phyloP scores from a whole-genome alignment of 2,113 vertebrate species.

The Sapayoa aenigma region DNA sequence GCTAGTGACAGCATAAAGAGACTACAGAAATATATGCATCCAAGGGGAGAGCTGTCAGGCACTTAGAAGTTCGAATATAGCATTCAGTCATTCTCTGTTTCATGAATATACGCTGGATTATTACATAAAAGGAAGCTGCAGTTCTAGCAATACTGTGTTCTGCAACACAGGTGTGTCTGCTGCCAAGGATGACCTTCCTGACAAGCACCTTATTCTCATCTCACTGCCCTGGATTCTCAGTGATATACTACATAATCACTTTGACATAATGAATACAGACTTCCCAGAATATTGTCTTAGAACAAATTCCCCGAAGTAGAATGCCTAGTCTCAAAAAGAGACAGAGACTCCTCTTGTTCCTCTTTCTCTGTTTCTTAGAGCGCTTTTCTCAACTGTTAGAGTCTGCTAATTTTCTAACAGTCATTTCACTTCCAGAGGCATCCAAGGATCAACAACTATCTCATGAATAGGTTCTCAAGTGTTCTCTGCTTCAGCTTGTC shows the following conservation, averaged over 20 bases:
- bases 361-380: not conserved
- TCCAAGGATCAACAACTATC: not conserved
- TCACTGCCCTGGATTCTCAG: not conserved
- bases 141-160: not conserved
- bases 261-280: not conserved
- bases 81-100: conserved; percentile 1
- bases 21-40: conserved; percentile 22
- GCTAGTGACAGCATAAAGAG: conserved; percentile 32
- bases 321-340: not conserved
- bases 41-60: conserved; percentile 20
- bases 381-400: not conserved
- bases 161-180: not conserved
- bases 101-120: not conserved
- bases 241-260: not conserved
- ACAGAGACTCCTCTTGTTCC: not conserved
- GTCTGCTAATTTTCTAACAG: not conserved
- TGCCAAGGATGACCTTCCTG: not conserved
- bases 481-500: not conserved
- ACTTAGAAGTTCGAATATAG: not conserved
- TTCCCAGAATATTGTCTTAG: not conserved
- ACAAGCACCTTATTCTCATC: not conserved
- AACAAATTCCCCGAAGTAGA: not conserved
- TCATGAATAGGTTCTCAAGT: not conserved
- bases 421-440: not conserved
- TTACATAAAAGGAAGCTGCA: conserved; percentile 7